Base-by-base conservation (phyloP, 1,140 invertebrate species). In the Aleiodes sp. region DNA sequence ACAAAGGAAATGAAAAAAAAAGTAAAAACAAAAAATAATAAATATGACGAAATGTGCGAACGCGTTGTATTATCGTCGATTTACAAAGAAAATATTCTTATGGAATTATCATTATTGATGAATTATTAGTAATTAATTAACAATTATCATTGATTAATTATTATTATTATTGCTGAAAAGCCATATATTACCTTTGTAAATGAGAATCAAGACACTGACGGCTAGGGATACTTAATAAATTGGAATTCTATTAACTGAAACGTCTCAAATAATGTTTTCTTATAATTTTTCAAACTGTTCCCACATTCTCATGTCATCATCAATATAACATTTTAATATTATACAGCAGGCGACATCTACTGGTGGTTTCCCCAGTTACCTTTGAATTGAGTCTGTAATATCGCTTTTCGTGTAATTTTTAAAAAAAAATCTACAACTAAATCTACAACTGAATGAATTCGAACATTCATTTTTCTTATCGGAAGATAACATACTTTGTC, bases 141-240 rank as follows among this genome's bases (percentile, higher is more conserved):
- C 74, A 68, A 73, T 78, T 65, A 74, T 76, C 67, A 76, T 76
- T 79, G 68, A 77, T 81, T 77, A 72, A 77, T 76, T 77, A 76
- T 75, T 73, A 78, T 74, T 76, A 78, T 75, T 73, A 74, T 66
- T 68, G 71, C 73, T 76, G 12, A 56, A 72, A 70, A 76, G 73
- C 72, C 75, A 80, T 82, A 81, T 81, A 75, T 82, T 83, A 81
- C 66, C 81, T 82, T 83, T 82, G 80, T 83, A 82, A 83, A 82
- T 83, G 80, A 81, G 80, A 82, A 82, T 80, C 78, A 81, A 82
- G 80, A 82, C 78, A 82, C 75, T 76, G 78, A 81, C 73, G 78
- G 80, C 80, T 81, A 82, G 80, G 78, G 72, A 74, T 81, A 83
- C 81, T 80, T 80, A 83, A 82, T 83, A 83, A 83, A 83, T 83